Percentiles rank a stretch among this genome's conserved stretches.
Evolutionary conservation across 1,140 invertebrate genomes (phyloP).

Genomic region (Augochlora pura): DNA sequence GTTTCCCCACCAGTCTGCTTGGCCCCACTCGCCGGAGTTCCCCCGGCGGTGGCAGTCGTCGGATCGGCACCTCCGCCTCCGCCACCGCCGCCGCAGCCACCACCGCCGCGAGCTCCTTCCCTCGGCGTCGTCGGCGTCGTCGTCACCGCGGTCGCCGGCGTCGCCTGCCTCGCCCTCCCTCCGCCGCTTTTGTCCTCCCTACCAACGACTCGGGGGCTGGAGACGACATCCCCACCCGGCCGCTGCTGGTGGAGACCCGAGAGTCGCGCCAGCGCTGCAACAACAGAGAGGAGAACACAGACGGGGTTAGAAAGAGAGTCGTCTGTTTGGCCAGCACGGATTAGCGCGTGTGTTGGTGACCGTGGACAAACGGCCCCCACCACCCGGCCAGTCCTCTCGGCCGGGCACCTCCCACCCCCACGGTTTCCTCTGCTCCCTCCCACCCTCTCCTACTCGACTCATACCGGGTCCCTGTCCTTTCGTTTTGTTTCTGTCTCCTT

Average conservation of each 20-base stretch:
- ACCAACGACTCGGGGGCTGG: slow-evolving; percentile 73
- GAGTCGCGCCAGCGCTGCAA: slow-evolving; percentile 79
- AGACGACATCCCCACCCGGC: slow-evolving; percentile 78
- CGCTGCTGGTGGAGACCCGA: slow-evolving; percentile 73
- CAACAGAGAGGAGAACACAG: slow-evolving; percentile 70
- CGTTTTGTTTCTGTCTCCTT: slow-evolving; percentile 42
- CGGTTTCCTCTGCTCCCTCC: background rate
- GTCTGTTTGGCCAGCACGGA: slow-evolving; percentile 46
- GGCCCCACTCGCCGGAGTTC: background rate
- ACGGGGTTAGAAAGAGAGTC: slow-evolving; percentile 64
- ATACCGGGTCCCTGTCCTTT: slow-evolving; percentile 42
- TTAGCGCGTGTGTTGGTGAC: slow-evolving; percentile 56
- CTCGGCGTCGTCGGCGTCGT: slow-evolving; percentile 51
- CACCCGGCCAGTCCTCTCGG: slow-evolving; percentile 1
- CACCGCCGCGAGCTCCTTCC: slow-evolving; percentile 50
- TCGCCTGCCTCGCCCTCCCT: slow-evolving; percentile 69
- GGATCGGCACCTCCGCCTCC: slow-evolving; percentile 67
- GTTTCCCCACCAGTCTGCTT: slow-evolving; percentile 23
- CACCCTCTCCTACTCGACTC: background rate
- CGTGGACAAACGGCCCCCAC: slow-evolving; percentile 58
- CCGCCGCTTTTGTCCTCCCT: slow-evolving; percentile 73
- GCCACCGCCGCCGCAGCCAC: slow-evolving; percentile 55
- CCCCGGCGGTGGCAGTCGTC: slow-evolving; percentile 5
- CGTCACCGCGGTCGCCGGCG: slow-evolving; percentile 53
- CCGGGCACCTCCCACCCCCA: slow-evolving; percentile 46